A percentile compares a stretch with the other conserved stretches of the same genome.
phyloP scores from a whole-genome alignment of 1,140 invertebrate species.

The Pantala flavescens region DNA sequence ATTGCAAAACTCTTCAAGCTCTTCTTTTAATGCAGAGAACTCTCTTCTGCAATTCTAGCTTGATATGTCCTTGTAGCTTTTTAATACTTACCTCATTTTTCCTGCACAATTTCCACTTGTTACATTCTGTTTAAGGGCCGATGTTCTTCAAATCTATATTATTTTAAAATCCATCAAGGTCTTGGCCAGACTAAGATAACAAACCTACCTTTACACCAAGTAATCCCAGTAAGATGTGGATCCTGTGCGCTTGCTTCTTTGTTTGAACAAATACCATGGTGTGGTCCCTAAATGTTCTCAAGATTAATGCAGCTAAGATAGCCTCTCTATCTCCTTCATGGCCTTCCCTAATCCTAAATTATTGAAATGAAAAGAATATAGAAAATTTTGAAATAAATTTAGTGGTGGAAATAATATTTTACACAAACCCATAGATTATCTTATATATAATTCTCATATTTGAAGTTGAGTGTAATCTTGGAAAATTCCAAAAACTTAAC shows the following conservation, averaged over 20 bases:
- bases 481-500: no score
- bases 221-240: constrained; percentile 83
- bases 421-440: constrained; percentile 11
- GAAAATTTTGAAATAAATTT: constrained; percentile 17
- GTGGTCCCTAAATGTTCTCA: constrained; percentile 84
- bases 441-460: constrained; percentile 13
- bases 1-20: no score
- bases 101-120: no score
- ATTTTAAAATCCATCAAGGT: no score
- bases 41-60: no score
- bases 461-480: neutral
- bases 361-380: constrained; percentile 15
- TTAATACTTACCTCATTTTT: no score
- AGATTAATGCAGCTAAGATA: constrained; percentile 79
- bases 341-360: constrained; percentile 55
- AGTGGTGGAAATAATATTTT: neutral
- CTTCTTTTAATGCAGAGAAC: no score
- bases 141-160: no score
- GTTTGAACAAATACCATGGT: constrained; percentile 94
- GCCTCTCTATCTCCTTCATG: constrained; percentile 85
- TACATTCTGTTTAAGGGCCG: no score
- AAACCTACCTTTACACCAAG: constrained; percentile 58
- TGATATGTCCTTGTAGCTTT: no score
- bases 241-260: constrained; percentile 83
- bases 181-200: no score